phyloP scores from a whole-genome alignment of 2,797 vertebrate genomes.

The Catostomus latipinnis region DNA sequence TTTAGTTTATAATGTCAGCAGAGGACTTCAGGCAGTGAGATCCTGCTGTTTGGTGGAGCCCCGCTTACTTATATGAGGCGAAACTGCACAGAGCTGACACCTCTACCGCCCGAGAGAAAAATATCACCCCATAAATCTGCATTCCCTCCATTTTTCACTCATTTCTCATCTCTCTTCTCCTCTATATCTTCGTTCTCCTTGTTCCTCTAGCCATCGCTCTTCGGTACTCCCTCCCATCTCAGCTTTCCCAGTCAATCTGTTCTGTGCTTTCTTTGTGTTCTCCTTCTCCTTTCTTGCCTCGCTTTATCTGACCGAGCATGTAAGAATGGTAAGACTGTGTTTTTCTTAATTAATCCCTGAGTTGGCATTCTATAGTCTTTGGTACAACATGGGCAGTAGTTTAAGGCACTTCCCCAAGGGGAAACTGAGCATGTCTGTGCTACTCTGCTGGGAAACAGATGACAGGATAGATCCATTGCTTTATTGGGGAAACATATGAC shows the following conservation, averaged over 20 bases:
- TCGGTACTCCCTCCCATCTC: not conserved
- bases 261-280: not conserved
- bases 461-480: constrained; percentile 18
- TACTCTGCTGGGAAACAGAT: constrained; percentile 5
- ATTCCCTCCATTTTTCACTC: constrained; percentile 57
- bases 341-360: constrained; percentile 46
- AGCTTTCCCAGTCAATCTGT: constrained; percentile 24
- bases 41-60: constrained; percentile 30
- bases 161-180: constrained; percentile 54
- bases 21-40: constrained; percentile 1
- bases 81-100: not conserved
- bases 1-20: constrained; percentile 36
- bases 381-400: constrained; percentile 1
- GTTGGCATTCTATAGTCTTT: constrained; percentile 25
- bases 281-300: constrained; percentile 1
- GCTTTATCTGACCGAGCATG: constrained; percentile 13
- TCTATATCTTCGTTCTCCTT: constrained; percentile 20
- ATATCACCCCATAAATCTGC: constrained; percentile 41
- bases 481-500: constrained; percentile 38
- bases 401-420: constrained; percentile 21
- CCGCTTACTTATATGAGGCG: constrained; percentile 14
- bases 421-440: not conserved
- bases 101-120: constrained; percentile 20
- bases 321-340: constrained; percentile 36
- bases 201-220: constrained; percentile 30